Conservation (phyloP, 2,797 vertebrate species). For the Muscicapa comitata region DNA sequence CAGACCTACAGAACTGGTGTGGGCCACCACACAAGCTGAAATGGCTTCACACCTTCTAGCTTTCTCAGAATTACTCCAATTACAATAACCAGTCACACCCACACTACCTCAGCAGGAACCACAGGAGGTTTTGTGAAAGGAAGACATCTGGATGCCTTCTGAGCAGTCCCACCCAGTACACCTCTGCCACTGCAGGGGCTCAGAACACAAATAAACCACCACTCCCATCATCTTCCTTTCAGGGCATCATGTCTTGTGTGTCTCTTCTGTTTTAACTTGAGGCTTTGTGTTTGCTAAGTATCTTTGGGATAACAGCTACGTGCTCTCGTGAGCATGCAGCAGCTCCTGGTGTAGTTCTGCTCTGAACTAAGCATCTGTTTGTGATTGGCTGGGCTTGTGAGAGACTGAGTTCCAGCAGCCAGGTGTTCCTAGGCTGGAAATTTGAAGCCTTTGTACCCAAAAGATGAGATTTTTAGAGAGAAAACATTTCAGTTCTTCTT, state of each 20-base stretch:
- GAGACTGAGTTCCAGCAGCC: neutral
- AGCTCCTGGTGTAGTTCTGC: neutral
- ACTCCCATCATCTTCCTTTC: neutral
- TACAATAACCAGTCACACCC: neutral
- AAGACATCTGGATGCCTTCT: neutral
- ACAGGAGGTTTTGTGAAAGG: neutral
- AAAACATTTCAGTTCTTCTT: neutral
- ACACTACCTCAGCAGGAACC: neutral
- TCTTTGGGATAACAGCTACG: neutral
- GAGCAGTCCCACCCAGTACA: neutral
- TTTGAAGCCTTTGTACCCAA: neutral
- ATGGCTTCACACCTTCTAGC: neutral
- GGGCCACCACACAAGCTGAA: neutral
- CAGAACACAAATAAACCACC: neutral
- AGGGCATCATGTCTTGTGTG: neutral
- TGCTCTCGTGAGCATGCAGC: rapidly evolving
- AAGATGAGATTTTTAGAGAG: neutral
- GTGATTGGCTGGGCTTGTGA: neutral
- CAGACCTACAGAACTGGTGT: neutral
- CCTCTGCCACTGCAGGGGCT: neutral
- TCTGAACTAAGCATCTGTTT: neutral
- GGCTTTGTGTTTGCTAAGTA: neutral
- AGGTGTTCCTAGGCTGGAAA: neutral
- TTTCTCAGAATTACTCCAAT: neutral
- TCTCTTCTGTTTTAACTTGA: neutral